A percentile compares a stretch with the other conserved stretches of the same genome.
Evolutionary conservation across 2,113 vertebrate genomes (phyloP).

Genomic region (Neogale vison): DNA sequence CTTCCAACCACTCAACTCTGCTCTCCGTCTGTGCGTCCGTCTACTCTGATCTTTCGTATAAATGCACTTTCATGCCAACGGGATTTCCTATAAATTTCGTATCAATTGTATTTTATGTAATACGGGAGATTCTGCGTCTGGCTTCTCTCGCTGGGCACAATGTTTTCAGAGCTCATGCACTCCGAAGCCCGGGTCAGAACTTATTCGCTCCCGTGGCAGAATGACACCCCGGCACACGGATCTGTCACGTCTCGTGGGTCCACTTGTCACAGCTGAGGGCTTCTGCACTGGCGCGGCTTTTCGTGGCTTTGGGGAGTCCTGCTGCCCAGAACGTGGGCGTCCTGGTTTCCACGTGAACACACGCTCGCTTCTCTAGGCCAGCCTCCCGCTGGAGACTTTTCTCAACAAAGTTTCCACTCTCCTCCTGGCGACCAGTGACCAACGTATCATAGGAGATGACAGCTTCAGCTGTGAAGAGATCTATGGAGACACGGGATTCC

Average conservation of each 20-base stretch:
- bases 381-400: neutral
- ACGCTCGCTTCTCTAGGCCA: rapidly evolving
- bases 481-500: neutral
- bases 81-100: neutral
- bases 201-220: rapidly evolving
- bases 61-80: neutral
- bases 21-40: rapidly evolving
- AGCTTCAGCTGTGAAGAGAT: rapidly evolving
- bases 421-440: rapidly evolving
- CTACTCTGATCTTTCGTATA: rapidly evolving
- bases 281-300: rapidly evolving
- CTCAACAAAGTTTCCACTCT: rapidly evolving
- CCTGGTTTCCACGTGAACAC: rapidly evolving
- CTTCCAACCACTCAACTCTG: rapidly evolving
- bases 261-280: rapidly evolving
- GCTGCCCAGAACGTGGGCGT: rapidly evolving
- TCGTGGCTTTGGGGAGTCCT: rapidly evolving
- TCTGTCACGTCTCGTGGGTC: rapidly evolving
- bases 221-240: rapidly evolving
- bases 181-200: rapidly evolving
- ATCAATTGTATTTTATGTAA: rapidly evolving
- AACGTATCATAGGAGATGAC: rapidly evolving
- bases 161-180: rapidly evolving
- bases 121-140: rapidly evolving
- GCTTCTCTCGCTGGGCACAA: rapidly evolving